These are phyloP conservation scores for Mus spicilegus DNA, from an alignment of 2,113 vertebrate genomes.

Conservation along the genomic window DNA sequence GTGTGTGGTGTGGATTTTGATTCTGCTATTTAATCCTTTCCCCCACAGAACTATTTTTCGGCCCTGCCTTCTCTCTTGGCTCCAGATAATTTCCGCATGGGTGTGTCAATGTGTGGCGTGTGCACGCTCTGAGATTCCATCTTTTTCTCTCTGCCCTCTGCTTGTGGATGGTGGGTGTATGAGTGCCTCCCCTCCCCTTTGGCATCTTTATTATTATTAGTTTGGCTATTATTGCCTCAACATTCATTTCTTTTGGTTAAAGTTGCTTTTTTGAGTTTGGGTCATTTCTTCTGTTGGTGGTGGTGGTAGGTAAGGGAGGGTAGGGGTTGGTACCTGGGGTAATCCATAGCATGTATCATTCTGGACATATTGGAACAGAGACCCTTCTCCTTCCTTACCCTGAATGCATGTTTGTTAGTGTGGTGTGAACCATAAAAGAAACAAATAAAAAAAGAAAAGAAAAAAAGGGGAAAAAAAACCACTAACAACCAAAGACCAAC, in stretches of 20 bases:
- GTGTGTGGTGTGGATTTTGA: constrained; percentile 83
- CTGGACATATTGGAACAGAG: constrained; percentile 86
- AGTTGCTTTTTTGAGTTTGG: constrained; percentile 79
- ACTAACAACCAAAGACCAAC: constrained; percentile 89
- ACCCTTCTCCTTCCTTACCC: constrained; percentile 80
- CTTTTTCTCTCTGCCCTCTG: constrained; percentile 70
- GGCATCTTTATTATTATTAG: constrained; percentile 64
- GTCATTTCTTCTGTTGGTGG: constrained; percentile 71
- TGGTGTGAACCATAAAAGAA: constrained; percentile 82
- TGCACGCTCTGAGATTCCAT: constrained; percentile 83
- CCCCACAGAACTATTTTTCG: constrained; percentile 18
- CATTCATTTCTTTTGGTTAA: constrained; percentile 37
- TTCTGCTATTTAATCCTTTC: constrained; percentile 52
- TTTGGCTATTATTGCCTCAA: constrained; percentile 66
- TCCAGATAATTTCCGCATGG: constrained; percentile 83
- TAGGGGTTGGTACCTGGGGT: constrained; percentile 69
- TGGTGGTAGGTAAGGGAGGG: constrained; percentile 75
- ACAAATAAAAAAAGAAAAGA: constrained; percentile 79
- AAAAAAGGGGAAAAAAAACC: constrained; percentile 63
- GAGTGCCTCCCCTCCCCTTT: constrained; percentile 54
- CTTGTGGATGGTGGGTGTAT: constrained; percentile 70
- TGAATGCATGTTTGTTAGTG: constrained; percentile 92
- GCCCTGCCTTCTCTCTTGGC: constrained; percentile 68
- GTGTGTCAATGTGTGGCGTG: constrained; percentile 79
- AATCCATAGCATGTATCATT: constrained; percentile 91